These are phyloP conservation scores for Psococerastis gibbosa DNA, from an alignment of 2,888 invertebrate species.

Conservation along the genomic window DNA sequence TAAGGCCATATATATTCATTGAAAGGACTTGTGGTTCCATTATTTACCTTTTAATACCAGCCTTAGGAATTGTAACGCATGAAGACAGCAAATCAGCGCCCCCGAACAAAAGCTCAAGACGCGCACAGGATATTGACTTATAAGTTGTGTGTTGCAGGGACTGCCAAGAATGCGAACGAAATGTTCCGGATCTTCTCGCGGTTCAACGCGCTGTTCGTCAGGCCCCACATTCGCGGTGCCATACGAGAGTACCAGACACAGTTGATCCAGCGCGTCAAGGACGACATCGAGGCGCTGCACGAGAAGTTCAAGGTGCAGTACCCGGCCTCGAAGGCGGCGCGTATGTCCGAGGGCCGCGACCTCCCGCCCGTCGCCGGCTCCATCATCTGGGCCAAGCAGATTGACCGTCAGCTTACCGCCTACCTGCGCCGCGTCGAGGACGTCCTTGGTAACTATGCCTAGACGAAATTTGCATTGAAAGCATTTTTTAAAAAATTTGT, in stretches of 20 bases:
- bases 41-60: no score
- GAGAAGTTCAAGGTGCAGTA: conserved; percentile 98
- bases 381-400: conserved; percentile 98
- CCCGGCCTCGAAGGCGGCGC: conserved; percentile 82
- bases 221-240: conserved; percentile 96
- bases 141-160: conserved; percentile 30
- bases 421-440: conserved; percentile 95
- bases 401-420: conserved; percentile 90
- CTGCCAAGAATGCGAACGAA: conserved; percentile 97
- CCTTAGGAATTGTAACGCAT: no score
- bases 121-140: no score
- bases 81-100: no score
- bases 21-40: no score
- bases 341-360: conserved; percentile 80
- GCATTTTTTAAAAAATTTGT: not conserved
- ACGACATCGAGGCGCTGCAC: conserved; percentile 93
- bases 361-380: conserved; percentile 94
- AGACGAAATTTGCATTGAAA: not conserved
- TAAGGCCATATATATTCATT: no score
- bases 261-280: conserved; percentile 95
- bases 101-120: no score
- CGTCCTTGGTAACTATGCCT: conserved; percentile 68
- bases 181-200: conserved; percentile 98
- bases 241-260: conserved; percentile 99
- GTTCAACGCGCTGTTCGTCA: conserved; percentile 95